Conservation (phyloP, 2,888 invertebrate species). For the Xestia c-nigrum region DNA sequence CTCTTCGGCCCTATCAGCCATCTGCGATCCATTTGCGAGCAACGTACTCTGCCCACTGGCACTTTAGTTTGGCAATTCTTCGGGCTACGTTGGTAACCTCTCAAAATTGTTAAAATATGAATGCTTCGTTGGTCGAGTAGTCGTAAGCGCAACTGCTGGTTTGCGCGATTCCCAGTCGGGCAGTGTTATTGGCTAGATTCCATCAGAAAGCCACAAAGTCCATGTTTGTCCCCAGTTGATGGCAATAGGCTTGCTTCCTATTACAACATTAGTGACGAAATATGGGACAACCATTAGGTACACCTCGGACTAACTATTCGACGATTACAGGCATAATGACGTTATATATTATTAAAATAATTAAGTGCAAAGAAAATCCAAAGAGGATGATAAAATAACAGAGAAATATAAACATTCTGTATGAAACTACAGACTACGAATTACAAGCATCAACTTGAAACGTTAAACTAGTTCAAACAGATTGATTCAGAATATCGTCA, state of each 20-base stretch:
- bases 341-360: neutral
- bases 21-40: too few species aligned
- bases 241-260: neutral
- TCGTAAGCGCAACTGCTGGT: too few species aligned
- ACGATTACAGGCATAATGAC: neutral
- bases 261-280: neutral
- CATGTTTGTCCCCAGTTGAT: neutral
- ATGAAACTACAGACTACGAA: constrained; percentile 4
- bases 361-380: neutral
- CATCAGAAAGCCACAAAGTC: neutral
- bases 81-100: too few species aligned
- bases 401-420: neutral
- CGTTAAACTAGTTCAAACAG: constrained; percentile 52
- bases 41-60: too few species aligned
- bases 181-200: neutral
- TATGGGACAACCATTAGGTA: neutral
- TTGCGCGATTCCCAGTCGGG: neutral
- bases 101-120: too few species aligned
- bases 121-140: too few species aligned
- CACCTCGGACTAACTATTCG: neutral
- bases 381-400: constrained; percentile 14
- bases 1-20: too few species aligned
- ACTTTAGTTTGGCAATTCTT: too few species aligned
- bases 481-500: constrained; percentile 66
- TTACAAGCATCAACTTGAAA: constrained; percentile 38